Evolutionary conservation across 2,888 invertebrate species (phyloP).

Genomic region (Atrina japonica): DNA sequence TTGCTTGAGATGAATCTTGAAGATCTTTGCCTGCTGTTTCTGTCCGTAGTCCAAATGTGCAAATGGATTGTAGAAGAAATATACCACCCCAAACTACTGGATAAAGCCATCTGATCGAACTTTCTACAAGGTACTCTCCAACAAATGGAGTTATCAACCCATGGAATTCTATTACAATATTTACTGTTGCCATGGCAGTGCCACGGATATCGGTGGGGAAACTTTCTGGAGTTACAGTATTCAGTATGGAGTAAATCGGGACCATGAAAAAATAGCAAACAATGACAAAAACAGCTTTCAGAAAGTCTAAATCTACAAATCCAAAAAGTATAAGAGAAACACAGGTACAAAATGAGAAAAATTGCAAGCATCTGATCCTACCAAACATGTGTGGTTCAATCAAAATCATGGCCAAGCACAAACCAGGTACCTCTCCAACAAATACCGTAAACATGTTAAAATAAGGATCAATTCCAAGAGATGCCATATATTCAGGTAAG

Average conservation of each 20-base stretch:
- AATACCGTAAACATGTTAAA: slow-evolving; percentile 72
- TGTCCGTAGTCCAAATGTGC: slow-evolving; percentile 59
- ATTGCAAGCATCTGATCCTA: slow-evolving; percentile 67
- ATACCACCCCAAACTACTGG: slow-evolving; percentile 68
- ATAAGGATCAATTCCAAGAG: slow-evolving; percentile 65
- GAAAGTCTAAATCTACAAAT: slow-evolving; percentile 59
- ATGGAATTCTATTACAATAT: slow-evolving; percentile 68
- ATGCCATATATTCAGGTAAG: slow-evolving; percentile 70
- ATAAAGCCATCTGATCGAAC: slow-evolving; percentile 67
- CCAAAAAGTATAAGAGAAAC: slow-evolving; percentile 64
- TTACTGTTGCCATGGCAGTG: slow-evolving; percentile 71
- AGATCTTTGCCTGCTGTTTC: slow-evolving; percentile 67
- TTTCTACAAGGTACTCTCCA: slow-evolving; percentile 66
- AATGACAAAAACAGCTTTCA: slow-evolving; percentile 68
- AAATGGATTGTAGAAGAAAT: slow-evolving; percentile 63
- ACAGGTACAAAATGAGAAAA: slow-evolving; percentile 64
- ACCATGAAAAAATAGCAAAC: slow-evolving; percentile 73
- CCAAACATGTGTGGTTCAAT: slow-evolving; percentile 70
- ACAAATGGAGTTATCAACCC: slow-evolving; percentile 69
- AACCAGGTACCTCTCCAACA: slow-evolving; percentile 71
- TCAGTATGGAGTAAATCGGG: slow-evolving; percentile 72
- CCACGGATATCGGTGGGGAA: slow-evolving; percentile 70
- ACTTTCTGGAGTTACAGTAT: slow-evolving; percentile 72
- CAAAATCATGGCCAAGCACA: slow-evolving; percentile 68
- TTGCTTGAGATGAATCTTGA: slow-evolving; percentile 42